These are phyloP conservation scores for Myopa testacea DNA, from an alignment of 2,888 invertebrate genomes.

Conservation along the genomic window DNA sequence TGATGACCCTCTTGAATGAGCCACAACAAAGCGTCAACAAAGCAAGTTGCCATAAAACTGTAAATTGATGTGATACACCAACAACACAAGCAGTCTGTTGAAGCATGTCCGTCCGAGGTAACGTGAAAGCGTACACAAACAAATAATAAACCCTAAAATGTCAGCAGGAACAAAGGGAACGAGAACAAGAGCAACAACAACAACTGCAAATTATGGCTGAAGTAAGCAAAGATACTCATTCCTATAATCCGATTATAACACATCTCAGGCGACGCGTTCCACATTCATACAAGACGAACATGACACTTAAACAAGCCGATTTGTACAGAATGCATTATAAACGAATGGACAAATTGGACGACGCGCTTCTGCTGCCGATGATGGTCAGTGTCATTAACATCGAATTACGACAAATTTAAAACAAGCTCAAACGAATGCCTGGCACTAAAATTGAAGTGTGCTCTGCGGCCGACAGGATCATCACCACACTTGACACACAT, in stretches of 20 bases:
- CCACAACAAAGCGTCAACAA: not conserved
- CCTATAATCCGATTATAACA: constrained; percentile 29
- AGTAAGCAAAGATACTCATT: not conserved
- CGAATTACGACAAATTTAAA: constrained; percentile 60
- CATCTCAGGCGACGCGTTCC: constrained; percentile 20
- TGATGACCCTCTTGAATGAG: constrained; percentile 11
- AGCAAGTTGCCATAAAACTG: constrained; percentile 27
- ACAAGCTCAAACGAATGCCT: not conserved
- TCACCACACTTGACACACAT: no score
- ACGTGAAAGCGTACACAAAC: constrained; percentile 2
- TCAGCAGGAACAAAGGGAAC: constrained; percentile 1
- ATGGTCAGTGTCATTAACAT: constrained; percentile 56
- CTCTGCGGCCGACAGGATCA: no score
- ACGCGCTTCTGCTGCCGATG: no score
- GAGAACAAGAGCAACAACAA: not conserved
- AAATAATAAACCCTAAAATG: constrained; percentile 23
- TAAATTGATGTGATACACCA: constrained; percentile 23
- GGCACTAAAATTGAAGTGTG: no score
- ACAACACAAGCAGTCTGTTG: not conserved
- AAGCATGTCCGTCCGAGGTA: not conserved
- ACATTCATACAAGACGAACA: not conserved
- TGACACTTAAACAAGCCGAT: constrained; percentile 13
- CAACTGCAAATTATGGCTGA: no score
- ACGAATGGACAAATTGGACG: no score
- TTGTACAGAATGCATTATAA: no score